Conservation (phyloP, 1,140 invertebrate species). For the Platyura marginata region DNA sequence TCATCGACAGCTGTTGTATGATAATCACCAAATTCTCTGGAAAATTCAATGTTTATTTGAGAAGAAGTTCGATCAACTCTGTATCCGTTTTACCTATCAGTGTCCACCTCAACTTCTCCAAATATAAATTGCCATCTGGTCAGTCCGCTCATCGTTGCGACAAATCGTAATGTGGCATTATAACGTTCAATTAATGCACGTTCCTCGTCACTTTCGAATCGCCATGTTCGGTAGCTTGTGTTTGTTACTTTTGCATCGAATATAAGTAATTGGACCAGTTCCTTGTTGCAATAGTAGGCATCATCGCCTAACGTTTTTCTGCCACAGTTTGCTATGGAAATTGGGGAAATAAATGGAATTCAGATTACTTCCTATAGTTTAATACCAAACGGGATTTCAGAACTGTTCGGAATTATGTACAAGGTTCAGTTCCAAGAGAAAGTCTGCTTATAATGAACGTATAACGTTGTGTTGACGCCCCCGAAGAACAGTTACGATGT, state of each 20-base stretch:
- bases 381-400: too few relatives aligned
- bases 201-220: slow-evolving; percentile 30
- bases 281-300: slow-evolving; percentile 68
- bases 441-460: too few relatives aligned
- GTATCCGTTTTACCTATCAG: not conserved
- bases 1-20: slow-evolving; percentile 72
- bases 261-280: slow-evolving; percentile 64
- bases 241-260: slow-evolving; percentile 74
- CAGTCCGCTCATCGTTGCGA: slow-evolving; percentile 74
- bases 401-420: too few relatives aligned
- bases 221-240: slow-evolving; percentile 41
- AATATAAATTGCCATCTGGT: slow-evolving; percentile 64
- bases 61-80: not conserved
- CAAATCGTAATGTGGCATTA: slow-evolving; percentile 53
- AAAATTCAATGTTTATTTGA: slow-evolving; percentile 8
- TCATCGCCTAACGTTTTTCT: slow-evolving; percentile 39
- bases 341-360: too few relatives aligned
- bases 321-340: slow-evolving; percentile 42
- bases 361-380: too few relatives aligned
- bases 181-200: slow-evolving; percentile 38
- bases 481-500: too few relatives aligned
- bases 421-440: too few relatives aligned
- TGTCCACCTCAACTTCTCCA: slow-evolving; percentile 25
- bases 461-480: too few relatives aligned
- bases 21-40: slow-evolving; percentile 56